Evolutionary conservation across 64 coral and sea anemone genomes (phyloP).

Genomic region (Cladopsammia gracilis): DNA sequence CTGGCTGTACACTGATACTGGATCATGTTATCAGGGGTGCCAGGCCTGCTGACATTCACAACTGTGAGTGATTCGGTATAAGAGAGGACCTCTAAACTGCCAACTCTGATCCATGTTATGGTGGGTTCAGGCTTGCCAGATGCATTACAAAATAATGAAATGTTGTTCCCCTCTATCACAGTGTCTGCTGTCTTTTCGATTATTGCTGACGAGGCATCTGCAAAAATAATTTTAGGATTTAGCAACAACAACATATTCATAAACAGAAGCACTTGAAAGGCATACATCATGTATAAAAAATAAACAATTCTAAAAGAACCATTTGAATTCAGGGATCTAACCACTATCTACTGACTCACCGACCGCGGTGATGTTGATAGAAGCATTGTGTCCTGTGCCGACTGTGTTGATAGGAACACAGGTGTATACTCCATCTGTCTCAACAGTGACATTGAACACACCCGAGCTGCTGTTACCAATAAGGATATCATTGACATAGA

Average conservation of each 20-base stretch:
- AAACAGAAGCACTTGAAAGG: too few species aligned
- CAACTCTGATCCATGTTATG: neutral
- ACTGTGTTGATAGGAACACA: too few species aligned
- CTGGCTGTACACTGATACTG: conserved; percentile 3
- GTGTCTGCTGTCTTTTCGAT: neutral
- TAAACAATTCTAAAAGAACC: neutral
- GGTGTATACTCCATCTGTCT: neutral
- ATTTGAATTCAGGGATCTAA: neutral
- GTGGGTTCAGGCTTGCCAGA: neutral
- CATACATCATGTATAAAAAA: too few species aligned
- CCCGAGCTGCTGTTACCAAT: neutral
- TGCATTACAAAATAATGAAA: neutral
- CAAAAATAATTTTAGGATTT: neutral
- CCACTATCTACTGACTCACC: too few species aligned
- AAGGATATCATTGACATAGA: neutral
- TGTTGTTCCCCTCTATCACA: neutral
- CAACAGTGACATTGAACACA: neutral
- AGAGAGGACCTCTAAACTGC: neutral
- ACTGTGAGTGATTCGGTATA: neutral
- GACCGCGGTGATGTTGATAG: too few species aligned
- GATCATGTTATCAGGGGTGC: neutral
- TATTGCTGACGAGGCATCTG: neutral
- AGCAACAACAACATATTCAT: too few species aligned
- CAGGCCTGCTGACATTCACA: neutral
- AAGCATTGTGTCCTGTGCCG: too few species aligned